These are phyloP conservation scores for Tetragonisca angustula DNA, from an alignment of 2,888 invertebrate genomes.

Conservation along the genomic window DNA sequence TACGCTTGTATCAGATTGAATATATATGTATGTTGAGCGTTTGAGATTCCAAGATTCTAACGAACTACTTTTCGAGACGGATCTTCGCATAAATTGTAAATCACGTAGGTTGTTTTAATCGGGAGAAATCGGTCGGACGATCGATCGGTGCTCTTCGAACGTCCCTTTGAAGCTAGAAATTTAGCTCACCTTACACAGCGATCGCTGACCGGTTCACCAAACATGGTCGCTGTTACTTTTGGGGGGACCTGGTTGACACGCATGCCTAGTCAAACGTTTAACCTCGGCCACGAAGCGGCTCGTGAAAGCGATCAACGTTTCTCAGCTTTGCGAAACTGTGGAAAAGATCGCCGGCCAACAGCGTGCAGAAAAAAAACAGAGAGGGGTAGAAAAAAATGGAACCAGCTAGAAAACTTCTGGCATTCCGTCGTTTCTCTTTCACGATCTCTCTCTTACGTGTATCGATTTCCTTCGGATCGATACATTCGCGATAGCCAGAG, in stretches of 20 bases:
- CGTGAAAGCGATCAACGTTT: slow-evolving; percentile 76
- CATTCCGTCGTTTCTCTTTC: slow-evolving; percentile 20
- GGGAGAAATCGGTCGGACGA: slow-evolving; percentile 28
- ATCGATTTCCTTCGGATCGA: not conserved
- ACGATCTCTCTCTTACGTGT: not conserved
- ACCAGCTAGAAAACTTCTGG: slow-evolving; percentile 36
- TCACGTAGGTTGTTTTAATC: not conserved
- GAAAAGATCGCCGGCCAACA: slow-evolving; percentile 55
- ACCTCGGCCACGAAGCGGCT: slow-evolving; percentile 75
- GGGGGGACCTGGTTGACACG: slow-evolving; percentile 73
- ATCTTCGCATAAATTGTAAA: slow-evolving; percentile 4
- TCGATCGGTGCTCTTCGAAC: slow-evolving; percentile 4
- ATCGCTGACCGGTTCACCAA: slow-evolving; percentile 10
- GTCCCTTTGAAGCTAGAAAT: not conserved
- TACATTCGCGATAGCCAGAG: not conserved
- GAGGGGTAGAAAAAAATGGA: not conserved
- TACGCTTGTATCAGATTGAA: too few relatives aligned
- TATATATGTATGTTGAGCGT: too few relatives aligned
- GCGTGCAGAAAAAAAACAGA: not conserved
- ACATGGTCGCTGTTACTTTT: slow-evolving; percentile 40
- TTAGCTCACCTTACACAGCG: slow-evolving; percentile 6
- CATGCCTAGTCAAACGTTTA: slow-evolving; percentile 80
- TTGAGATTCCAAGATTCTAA: too few relatives aligned
- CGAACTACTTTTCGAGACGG: not conserved
- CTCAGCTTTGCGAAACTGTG: slow-evolving; percentile 73